These are phyloP conservation scores for Drosophila pallidifrons DNA, from an alignment of 1,140 invertebrate genomes.

Conservation along the genomic window DNA sequence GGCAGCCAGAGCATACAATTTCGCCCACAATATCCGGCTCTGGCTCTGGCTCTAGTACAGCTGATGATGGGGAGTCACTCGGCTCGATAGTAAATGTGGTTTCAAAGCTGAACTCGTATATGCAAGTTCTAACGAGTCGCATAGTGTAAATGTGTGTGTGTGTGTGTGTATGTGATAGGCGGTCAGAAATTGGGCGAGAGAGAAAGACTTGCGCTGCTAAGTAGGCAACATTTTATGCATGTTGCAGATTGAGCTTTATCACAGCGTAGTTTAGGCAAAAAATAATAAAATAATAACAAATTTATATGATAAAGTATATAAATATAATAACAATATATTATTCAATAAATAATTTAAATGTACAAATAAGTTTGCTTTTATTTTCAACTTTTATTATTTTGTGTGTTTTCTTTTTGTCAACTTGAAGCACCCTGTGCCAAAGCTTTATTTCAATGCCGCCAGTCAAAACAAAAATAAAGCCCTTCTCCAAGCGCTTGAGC, in stretches of 20 bases:
- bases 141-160: background rate
- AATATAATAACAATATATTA: background rate
- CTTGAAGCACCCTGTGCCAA: conserved; percentile 2
- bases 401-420: background rate
- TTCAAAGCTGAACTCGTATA: conserved; percentile 4
- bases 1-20: conserved; percentile 1
- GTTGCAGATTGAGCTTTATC: conserved; percentile 3
- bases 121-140: conserved; percentile 21
- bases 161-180: background rate
- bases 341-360: background rate
- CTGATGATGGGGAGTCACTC: conserved; percentile 35
- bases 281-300: background rate
- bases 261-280: conserved; percentile 13
- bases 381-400: background rate
- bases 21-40: conserved; percentile 56
- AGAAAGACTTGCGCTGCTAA: conserved; percentile 11
- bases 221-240: conserved; percentile 27
- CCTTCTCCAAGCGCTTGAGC: conserved; percentile 15
- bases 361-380: background rate
- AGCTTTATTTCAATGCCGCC: conserved; percentile 43
- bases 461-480: conserved; percentile 49
- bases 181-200: background rate
- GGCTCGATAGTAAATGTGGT: conserved; percentile 16
- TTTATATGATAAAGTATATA: too few species aligned
- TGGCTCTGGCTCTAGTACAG: conserved; percentile 28